phyloP scores from a whole-genome alignment of 2,888 invertebrate genomes.

The Habrosyne pyritoides region DNA sequence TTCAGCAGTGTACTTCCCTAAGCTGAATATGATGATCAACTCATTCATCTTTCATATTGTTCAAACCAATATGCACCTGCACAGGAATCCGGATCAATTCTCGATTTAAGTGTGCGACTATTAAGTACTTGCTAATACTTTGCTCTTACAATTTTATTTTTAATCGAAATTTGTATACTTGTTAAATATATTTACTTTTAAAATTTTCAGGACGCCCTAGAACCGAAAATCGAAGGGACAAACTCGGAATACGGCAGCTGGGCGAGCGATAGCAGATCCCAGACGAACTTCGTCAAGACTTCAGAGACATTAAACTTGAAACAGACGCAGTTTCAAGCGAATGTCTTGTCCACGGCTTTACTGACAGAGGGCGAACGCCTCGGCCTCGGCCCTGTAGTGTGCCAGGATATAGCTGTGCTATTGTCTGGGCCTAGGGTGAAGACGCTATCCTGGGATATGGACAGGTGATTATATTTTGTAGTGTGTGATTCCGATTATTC shows the following conservation, averaged over 20 bases:
- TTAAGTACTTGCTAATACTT: no score
- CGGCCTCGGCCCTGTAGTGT: constrained; percentile 86
- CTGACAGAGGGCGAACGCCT: constrained; percentile 85
- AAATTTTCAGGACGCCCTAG: constrained; percentile 50
- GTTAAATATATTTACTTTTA: not conserved
- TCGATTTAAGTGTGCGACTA: no score
- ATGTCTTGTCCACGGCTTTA: constrained; percentile 81
- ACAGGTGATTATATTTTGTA: constrained; percentile 50
- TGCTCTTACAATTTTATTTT: no score
- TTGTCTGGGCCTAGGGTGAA: constrained; percentile 88
- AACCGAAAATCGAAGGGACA: constrained; percentile 44
- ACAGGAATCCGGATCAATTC: no score
- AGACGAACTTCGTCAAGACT: constrained; percentile 78
- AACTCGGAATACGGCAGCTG: constrained; percentile 70
- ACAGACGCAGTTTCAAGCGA: constrained; percentile 71
- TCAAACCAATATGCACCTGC: no score
- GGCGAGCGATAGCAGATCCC: constrained; percentile 75
- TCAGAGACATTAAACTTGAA: constrained; percentile 73
- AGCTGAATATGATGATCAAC: no score
- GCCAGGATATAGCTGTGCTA: constrained; percentile 88
- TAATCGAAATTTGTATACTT: no score
- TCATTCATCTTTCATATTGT: no score
- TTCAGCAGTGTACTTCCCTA: no score
- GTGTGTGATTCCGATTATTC: no score
- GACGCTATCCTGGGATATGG: constrained; percentile 87